Percentiles rank a stretch among this genome's conserved stretches.
Evolutionary conservation across 2,888 invertebrate genomes (phyloP).

Genomic region (Drosophila ustulata): DNA sequence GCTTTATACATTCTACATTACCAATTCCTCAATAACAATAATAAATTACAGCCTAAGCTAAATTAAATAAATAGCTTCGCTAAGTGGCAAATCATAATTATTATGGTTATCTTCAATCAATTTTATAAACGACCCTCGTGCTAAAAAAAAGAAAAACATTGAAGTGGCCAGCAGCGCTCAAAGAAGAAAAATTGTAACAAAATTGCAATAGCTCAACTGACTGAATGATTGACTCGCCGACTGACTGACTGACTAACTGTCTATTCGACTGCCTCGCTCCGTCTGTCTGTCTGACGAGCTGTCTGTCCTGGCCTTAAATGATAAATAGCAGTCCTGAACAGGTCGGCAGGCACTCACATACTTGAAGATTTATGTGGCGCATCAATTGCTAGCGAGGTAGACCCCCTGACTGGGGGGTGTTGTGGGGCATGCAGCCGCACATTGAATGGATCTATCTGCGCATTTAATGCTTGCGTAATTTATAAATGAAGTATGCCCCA

Average conservation of each 20-base stretch:
- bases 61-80: not conserved
- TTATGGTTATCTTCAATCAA: not conserved
- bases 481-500: constrained; percentile 79
- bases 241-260: constrained; percentile 31
- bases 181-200: constrained; percentile 75
- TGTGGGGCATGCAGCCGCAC: constrained; percentile 21
- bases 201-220: constrained; percentile 76
- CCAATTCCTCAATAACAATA: not conserved
- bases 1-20: no score
- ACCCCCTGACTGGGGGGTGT: not conserved
- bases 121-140: constrained; percentile 35
- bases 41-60: not conserved
- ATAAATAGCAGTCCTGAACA: constrained; percentile 60
- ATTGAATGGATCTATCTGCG: constrained; percentile 63
- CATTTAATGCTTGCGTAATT: constrained; percentile 80
- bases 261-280: constrained; percentile 27
- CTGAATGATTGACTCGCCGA: constrained; percentile 56
- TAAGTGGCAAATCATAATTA: not conserved
- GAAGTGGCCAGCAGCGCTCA: constrained; percentile 70
- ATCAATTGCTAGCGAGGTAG: constrained; percentile 61
- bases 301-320: constrained; percentile 51
- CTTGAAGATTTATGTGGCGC: constrained; percentile 76
- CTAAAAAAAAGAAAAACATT: constrained; percentile 24
- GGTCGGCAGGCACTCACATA: constrained; percentile 68
- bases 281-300: constrained; percentile 39